A percentile compares a stretch with the other conserved stretches of the same genome.
Evolutionary conservation across 92 coral and sea anemone genomes (phyloP).

Genomic region (Palythoa heliodiscus): DNA sequence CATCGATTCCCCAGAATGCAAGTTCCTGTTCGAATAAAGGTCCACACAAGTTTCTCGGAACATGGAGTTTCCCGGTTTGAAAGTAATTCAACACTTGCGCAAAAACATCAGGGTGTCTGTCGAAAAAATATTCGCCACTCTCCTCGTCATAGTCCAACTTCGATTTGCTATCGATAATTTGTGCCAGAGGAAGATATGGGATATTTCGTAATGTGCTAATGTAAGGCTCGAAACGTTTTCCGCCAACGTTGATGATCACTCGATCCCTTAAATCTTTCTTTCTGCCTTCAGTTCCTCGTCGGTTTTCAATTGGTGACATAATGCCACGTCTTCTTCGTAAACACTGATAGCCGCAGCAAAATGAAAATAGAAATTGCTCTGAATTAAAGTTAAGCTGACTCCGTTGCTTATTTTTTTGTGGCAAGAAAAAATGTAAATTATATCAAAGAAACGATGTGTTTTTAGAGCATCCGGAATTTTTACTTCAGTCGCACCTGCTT

Average conservation of each 20-base stretch:
- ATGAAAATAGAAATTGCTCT: not conserved
- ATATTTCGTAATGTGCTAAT: slow-evolving; percentile 85
- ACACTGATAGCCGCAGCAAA: not conserved
- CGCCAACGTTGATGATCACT: slow-evolving; percentile 87
- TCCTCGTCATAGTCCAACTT: slow-evolving; percentile 94
- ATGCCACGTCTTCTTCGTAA: not conserved
- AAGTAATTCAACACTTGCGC: slow-evolving; percentile 95
- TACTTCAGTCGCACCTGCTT: slow-evolving; percentile 17
- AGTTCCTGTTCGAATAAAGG: slow-evolving; percentile 96
- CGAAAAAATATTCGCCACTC: slow-evolving; percentile 91
- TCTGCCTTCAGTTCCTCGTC: slow-evolving; percentile 66
- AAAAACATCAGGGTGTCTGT: slow-evolving; percentile 96
- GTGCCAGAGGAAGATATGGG: slow-evolving; percentile 89
- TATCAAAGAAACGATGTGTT: not conserved
- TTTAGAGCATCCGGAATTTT: slow-evolving; percentile 25
- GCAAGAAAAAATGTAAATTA: slow-evolving; percentile 6
- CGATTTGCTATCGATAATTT: slow-evolving; percentile 77
- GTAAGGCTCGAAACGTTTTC: slow-evolving; percentile 89
- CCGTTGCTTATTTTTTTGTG: not conserved
- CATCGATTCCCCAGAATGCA: slow-evolving; percentile 97
- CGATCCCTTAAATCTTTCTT: slow-evolving; percentile 70
- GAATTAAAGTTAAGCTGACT: not conserved
- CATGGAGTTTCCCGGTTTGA: slow-evolving; percentile 97
- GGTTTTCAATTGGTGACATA: slow-evolving; percentile 74
- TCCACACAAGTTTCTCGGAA: slow-evolving; percentile 93